Evolutionary conservation across 2,113 vertebrate species (phyloP).

Genomic region (Tupaia chinensis): DNA sequence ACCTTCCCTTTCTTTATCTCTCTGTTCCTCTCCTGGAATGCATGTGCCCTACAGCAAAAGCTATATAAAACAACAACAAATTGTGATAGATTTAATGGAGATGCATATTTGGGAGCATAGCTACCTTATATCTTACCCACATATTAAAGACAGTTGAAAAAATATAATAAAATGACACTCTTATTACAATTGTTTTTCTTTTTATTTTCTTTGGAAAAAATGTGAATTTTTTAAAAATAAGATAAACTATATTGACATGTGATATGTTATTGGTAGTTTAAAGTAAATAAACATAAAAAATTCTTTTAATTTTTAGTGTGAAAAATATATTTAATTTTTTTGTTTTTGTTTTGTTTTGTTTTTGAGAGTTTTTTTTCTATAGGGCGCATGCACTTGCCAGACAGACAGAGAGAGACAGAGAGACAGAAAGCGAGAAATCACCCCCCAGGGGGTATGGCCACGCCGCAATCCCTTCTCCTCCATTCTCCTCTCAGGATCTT

Average conservation of each 20-base stretch:
- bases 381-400: too few species aligned
- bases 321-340: too few species aligned
- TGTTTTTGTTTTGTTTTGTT: not conserved
- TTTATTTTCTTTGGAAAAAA: conserved; percentile 1
- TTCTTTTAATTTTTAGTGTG: not conserved
- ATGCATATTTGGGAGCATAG: not conserved
- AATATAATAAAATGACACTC: not conserved
- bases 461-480: too few species aligned
- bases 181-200: not conserved
- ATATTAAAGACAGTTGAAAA: not conserved
- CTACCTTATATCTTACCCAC: not conserved
- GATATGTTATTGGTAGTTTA: not conserved
- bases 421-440: too few species aligned
- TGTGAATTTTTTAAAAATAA: not conserved
- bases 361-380: too few species aligned
- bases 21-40: too few species aligned
- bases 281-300: not conserved
- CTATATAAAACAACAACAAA: not conserved
- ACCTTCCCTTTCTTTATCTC: too few species aligned
- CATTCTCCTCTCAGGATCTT: too few species aligned
- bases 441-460: too few species aligned
- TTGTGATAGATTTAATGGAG: not conserved
- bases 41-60: too few species aligned
- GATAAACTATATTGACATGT: not conserved
- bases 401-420: too few species aligned